These are phyloP conservation scores for Bugulina stolonifera DNA, from an alignment of 2,888 invertebrate species.

Conservation along the genomic window DNA sequence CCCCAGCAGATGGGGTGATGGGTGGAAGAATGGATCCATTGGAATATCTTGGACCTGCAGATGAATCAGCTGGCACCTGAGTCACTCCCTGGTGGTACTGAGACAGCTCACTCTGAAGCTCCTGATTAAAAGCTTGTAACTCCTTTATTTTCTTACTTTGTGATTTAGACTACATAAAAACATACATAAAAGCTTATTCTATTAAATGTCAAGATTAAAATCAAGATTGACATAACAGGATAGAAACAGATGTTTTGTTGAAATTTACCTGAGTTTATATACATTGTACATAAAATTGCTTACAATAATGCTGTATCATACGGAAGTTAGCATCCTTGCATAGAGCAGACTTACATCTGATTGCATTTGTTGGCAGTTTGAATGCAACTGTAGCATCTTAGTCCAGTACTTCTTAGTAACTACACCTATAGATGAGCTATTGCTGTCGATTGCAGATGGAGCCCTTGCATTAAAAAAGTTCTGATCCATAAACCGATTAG, in stretches of 20 bases:
- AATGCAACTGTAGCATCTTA: conserved; percentile 40
- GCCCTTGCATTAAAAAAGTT: conserved; percentile 32
- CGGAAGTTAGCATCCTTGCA: no score
- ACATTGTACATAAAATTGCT: background rate
- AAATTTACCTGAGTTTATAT: background rate
- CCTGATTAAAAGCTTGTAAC: background rate
- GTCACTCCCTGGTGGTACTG: conserved; percentile 20
- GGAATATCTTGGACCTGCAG: background rate
- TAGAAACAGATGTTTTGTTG: background rate
- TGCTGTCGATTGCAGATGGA: conserved; percentile 31
- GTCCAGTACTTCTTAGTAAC: conserved; percentile 48
- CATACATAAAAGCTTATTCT: no score
- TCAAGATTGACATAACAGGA: background rate
- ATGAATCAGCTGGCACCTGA: background rate
- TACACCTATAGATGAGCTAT: conserved; percentile 44
- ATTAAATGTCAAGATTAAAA: no score
- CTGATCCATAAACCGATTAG: conserved; percentile 36
- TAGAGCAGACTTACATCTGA: conserved; percentile 45
- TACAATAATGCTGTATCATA: background rate
- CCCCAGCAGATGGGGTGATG: background rate
- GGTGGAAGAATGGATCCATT: conserved; percentile 2
- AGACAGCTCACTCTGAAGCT: background rate
- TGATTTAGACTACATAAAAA: background rate
- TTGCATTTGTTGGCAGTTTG: conserved; percentile 38
- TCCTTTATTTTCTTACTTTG: conserved; percentile 3